Evolutionary conservation across 2,888 invertebrate species (phyloP).

Genomic region (Autographa pulchrina): DNA sequence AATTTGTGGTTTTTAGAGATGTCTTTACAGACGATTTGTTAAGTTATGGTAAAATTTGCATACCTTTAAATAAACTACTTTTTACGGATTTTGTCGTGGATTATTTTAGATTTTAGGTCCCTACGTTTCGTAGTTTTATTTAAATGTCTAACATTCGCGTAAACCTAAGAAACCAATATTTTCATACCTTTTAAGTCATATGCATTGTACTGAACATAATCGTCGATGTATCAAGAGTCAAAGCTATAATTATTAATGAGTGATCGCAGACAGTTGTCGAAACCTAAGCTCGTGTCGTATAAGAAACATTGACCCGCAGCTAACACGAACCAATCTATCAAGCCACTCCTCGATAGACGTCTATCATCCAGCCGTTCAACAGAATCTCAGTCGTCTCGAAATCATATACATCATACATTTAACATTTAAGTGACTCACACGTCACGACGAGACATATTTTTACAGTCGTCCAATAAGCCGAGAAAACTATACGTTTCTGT

Average conservation of each 20-base stretch:
- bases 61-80: no score
- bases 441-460: conserved; percentile 22
- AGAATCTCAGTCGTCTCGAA: conserved; percentile 35
- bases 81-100: no score
- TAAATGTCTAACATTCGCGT: no score
- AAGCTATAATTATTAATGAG: conserved; percentile 43
- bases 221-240: conserved; percentile 35
- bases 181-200: no score
- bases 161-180: no score
- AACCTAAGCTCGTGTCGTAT: conserved; percentile 37
- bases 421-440: conserved; percentile 22
- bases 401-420: conserved; percentile 41
- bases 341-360: conserved; percentile 49
- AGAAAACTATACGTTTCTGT: conserved; percentile 33
- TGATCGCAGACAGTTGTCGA: conserved; percentile 35
- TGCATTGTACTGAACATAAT: conserved; percentile 33
- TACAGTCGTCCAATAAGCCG: conserved; percentile 19
- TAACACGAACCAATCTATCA: conserved; percentile 50
- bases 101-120: no score
- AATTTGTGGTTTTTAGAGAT: no score
- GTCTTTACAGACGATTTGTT: no score
- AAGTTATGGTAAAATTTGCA: no score
- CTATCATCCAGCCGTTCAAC: conserved; percentile 45
- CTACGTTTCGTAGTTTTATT: no score
- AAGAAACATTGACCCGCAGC: conserved; percentile 55